Evolutionary conservation across 2,888 invertebrate species (phyloP), one percentile per base, ranked within the genome.

Genomic region (Malthinus flaveolus): DNA sequence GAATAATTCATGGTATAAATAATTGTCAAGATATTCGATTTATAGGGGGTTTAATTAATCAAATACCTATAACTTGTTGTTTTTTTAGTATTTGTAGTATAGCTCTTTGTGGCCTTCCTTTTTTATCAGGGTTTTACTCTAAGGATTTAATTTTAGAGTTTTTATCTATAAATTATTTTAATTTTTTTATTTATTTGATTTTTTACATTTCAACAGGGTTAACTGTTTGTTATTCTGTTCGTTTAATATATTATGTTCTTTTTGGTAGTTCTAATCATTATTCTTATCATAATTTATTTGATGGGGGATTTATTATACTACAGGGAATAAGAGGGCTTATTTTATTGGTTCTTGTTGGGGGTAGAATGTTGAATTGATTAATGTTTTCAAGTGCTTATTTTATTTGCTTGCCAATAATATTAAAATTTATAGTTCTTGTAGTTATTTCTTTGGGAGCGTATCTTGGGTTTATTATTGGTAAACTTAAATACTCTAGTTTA

Each of bases 21-120:
- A 82, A 85, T 80, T 80, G 72, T 70, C 89, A 89, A 75, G 88
- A 89, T 85, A 85, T 87, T 82, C 88, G 88, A 3, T 79, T 68
- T 76, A 83, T 86, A 67, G 84, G 85, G 0, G 75, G 80, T 0
- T 68, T 85, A 71, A 75, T 79, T 58, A 66, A 72, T 49, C 77
- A 77, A 71, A 77, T 84, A 68, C 84, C 84, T 68, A 75, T 83
- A 71, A 83, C 83, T 71, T 88, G 77, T 81, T 88, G 76, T 87
- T 89, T 84, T 79, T 80, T 86, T 76, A 81, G 81, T 80, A 77
- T 83, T 73, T 80, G 84, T 66, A 84, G 83, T 80, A 79, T 86
- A 70, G 78, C 84, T 68, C 82, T 87, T 77, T 84, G 84, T 80
- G 86, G 86, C 0, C 79, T 85, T 74, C 85, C 85, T 7, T 87